Evolutionary conservation across 2,797 vertebrate species (phyloP).

Genomic region (Selene dorsalis): DNA sequence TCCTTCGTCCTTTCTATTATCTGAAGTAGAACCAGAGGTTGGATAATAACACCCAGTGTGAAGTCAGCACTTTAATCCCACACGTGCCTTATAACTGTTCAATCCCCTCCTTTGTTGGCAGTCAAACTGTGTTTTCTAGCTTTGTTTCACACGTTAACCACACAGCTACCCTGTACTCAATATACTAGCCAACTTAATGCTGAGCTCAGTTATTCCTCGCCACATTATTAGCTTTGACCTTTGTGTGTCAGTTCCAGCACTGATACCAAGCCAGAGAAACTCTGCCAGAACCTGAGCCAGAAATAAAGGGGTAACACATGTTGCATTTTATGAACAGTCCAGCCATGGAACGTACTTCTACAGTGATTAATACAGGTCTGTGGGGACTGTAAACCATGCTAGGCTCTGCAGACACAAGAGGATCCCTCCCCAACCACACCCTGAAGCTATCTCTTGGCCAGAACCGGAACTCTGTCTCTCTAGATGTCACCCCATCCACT

Average conservation of each 20-base stretch:
- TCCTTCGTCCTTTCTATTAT: slow-evolving; percentile 31
- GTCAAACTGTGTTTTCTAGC: slow-evolving; percentile 26
- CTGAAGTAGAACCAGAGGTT: slow-evolving; percentile 37
- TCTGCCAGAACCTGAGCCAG: slow-evolving; percentile 70
- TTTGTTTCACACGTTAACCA: slow-evolving; percentile 46
- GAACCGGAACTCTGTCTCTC: slow-evolving; percentile 29
- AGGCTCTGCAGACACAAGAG: slow-evolving; percentile 32
- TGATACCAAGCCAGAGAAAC: slow-evolving; percentile 67
- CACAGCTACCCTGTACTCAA: not conserved
- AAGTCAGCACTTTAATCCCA: slow-evolving; percentile 60
- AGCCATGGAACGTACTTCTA: slow-evolving; percentile 42
- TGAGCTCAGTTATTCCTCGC: slow-evolving; percentile 61
- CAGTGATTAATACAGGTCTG: slow-evolving; percentile 55
- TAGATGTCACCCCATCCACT: slow-evolving; percentile 34
- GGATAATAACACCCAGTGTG: not conserved
- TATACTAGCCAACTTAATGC: slow-evolving; percentile 46
- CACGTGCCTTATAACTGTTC: slow-evolving; percentile 22
- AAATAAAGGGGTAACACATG: slow-evolving; percentile 80
- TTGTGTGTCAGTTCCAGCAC: slow-evolving; percentile 57
- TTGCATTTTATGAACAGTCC: slow-evolving; percentile 74
- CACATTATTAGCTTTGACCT: slow-evolving; percentile 79
- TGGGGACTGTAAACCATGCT: slow-evolving; percentile 64
- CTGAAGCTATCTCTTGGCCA: slow-evolving; percentile 34
- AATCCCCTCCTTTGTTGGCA: slow-evolving; percentile 45
- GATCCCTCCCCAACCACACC: slow-evolving; percentile 60